Evolutionary conservation across 2,113 vertebrate species (phyloP), one percentile per base, ranked within the genome.

Genomic region (Clarias magur): DNA sequence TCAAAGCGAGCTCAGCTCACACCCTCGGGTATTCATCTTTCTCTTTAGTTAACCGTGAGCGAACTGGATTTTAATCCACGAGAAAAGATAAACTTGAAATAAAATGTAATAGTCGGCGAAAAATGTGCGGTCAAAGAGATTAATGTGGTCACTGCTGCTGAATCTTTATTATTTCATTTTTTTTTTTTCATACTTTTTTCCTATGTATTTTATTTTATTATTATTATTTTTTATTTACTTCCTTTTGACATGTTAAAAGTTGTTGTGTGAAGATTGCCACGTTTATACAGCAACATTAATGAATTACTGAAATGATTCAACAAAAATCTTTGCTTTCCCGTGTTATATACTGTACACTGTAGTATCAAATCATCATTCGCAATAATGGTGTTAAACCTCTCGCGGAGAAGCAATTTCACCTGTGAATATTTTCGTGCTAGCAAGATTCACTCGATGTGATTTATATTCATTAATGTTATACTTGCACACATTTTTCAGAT

Each of bases 1-100:
- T 94, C 89, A 94, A 94, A 94, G 92, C 92, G 67, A 91, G 27
- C 89, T 85, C 91, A 88, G 89, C 88, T 90, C 89, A 91, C 90
- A 93, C 92, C 80, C 88, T 90, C 56, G 83, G 91, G 91, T 90
- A 90, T 88, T 70, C 85, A 94, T 92, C 90, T 93, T 75, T 88
- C 87, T 93, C 89, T 90, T 84, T 90, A 27, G 75, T 54, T 89
- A 89, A 89, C 30, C 63, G 85, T 65, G 21, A 75, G 54, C 73
- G 80, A 86, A 84, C 27, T 17, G 27, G 80, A 80, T 89, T 63
- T 54, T 57, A 56, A 79, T 3, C 7, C 75, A 57, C 0, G 53
- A 56, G 42, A 19, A 82, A 82, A 82, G 57, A 87, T 62, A 70
- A 80, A 86, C 70, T 19, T 81, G 15, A 70, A 80, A 86, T 86